Conservation (phyloP, 2,113 vertebrate species). For the Microcebus tavaratra region DNA sequence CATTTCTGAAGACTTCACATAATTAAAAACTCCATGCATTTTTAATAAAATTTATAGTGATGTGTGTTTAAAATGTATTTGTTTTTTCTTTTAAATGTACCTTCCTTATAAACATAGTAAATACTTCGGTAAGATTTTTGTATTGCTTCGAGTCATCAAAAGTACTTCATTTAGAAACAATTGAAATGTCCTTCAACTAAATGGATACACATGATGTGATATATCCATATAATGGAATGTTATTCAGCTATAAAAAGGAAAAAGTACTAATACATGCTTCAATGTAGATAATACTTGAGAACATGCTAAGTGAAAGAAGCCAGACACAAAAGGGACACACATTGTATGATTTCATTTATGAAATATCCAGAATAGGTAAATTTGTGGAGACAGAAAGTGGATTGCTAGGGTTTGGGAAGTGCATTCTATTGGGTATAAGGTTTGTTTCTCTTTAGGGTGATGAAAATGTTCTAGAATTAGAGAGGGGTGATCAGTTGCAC, state of each 20-base stretch:
- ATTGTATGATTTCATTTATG: background rate
- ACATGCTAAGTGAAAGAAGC: constrained; percentile 33
- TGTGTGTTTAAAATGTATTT: background rate
- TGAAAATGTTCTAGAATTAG: constrained; percentile 28
- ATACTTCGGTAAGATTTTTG: background rate
- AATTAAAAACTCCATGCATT: constrained; percentile 3
- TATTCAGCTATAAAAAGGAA: constrained; percentile 14
- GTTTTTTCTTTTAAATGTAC: constrained; percentile 41
- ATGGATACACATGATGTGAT: background rate
- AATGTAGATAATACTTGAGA: background rate
- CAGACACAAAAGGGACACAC: background rate
- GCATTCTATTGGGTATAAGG: background rate
- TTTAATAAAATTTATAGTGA: background rate
- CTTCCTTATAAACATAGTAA: constrained; percentile 35
- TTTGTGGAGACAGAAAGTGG: background rate
- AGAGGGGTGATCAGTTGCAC: background rate
- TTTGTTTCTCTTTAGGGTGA: background rate
- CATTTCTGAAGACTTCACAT: background rate
- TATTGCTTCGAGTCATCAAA: constrained; percentile 15
- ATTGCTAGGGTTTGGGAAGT: background rate
- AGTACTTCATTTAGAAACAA: background rate
- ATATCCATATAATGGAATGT: background rate
- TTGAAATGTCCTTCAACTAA: background rate
- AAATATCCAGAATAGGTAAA: background rate
- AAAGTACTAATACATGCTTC: background rate